phyloP scores from a whole-genome alignment of 2,797 vertebrate genomes.

The Helarctos malayanus region DNA sequence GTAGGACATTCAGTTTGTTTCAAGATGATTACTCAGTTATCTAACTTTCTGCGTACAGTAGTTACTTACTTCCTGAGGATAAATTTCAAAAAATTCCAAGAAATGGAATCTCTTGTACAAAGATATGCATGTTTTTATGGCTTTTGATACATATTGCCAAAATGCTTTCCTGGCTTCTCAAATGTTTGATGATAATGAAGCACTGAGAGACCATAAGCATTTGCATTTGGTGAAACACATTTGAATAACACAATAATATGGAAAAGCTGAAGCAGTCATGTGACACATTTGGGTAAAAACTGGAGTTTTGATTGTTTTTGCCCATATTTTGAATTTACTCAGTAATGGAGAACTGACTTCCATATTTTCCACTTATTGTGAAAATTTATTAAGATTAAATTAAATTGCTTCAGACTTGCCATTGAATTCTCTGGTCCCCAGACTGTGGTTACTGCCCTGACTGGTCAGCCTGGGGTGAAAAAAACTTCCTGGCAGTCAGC shows the following conservation, averaged over 20 bases:
- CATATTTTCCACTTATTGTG: constrained; percentile 42
- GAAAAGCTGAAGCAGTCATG: constrained; percentile 30
- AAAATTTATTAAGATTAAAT: constrained; percentile 41
- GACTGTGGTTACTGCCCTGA: constrained; percentile 41
- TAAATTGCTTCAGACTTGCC: constrained; percentile 55
- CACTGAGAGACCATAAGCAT: background rate
- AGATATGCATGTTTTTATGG: background rate
- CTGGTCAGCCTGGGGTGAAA: constrained; percentile 7
- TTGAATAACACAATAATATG: background rate
- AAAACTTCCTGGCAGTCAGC: constrained; percentile 45
- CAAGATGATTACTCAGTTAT: background rate
- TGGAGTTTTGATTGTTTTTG: constrained; percentile 28
- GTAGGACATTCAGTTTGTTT: background rate
- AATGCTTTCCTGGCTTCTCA: background rate
- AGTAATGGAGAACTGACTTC: constrained; percentile 11
- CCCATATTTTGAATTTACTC: constrained; percentile 54
- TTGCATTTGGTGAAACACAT: background rate
- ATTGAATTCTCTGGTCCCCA: constrained; percentile 7
- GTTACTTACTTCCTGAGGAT: constrained; percentile 14
- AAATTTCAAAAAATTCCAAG: background rate
- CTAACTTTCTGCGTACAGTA: background rate
- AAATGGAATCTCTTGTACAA: background rate
- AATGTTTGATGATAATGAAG: background rate
- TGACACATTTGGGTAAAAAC: background rate
- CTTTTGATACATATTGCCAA: background rate